Base-by-base conservation (phyloP, 53 echinoderm and acorn worm species). In the Patiria pectinifera region DNA sequence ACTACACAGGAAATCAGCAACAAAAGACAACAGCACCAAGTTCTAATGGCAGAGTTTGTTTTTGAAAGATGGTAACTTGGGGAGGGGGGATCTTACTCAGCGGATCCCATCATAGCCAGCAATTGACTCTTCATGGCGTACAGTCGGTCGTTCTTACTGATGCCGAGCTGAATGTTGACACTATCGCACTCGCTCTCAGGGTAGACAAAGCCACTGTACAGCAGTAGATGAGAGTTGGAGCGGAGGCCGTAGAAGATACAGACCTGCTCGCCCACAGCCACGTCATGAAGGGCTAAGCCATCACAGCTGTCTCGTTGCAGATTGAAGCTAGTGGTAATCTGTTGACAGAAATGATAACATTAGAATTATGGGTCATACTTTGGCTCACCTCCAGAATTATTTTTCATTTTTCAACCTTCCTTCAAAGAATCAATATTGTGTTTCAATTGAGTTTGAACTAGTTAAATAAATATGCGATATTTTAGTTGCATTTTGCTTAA, bases 191-290 rank as follows among this genome's bases (percentile, higher is more conserved):
- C 82, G 62, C 96, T 98, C 23, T 93, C 94, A 2, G 96, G 96
- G 86, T 93, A 97, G 21, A 98, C 94, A 91, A 98, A 98, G 44
- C 98, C 98, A 59, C 95, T 96, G 91, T 95, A 97, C 25, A 98
- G 93, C 48, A 98, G 89, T 80, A 97, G 91, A 76, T 97, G 93
- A 12, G 95, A 87, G 70, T 95, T 98, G 77, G 96, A 91, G 16
- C 98, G 94, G 14, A 92, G 93, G 53, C 99, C 97, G 44, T 98
- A 97, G 94, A 96, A 97, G 82, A 98, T 97, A 81, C 82, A 84
- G 89, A 98, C 85, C 82, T 98, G 97, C 21, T 98, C 96, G 0
- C 95, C 95, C 8, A 76, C 86, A 5, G 75, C 60, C 7, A 94
- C 76, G 80, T 97, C 96, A 21, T 85, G 91, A 43, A 97, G 82